Conservation (phyloP, 2,888 invertebrate genomes). For the Herminia tarsipennalis region DNA sequence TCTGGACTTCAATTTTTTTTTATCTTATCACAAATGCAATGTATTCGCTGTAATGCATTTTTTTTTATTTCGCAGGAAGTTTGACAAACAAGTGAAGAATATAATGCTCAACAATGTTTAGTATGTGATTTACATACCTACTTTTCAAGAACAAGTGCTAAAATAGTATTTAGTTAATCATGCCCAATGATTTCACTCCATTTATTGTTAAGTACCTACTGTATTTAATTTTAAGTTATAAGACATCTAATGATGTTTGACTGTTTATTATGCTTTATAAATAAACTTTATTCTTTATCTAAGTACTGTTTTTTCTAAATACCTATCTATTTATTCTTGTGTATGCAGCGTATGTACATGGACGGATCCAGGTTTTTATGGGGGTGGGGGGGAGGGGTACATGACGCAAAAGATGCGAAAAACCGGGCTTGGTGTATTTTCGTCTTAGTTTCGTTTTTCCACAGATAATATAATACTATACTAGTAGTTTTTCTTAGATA, state of each 20-base stretch:
- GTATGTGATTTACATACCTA: too few relatives aligned
- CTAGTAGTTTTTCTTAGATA: too few relatives aligned
- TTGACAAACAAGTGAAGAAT: constrained; percentile 88
- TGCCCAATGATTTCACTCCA: constrained; percentile 16
- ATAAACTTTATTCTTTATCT: constrained; percentile 22
- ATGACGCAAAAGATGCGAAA: too few relatives aligned
- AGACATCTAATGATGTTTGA: constrained; percentile 17
- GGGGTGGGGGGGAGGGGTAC: too few relatives aligned
- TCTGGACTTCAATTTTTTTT: too few relatives aligned
- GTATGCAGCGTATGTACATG: too few relatives aligned
- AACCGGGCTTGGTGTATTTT: too few relatives aligned
- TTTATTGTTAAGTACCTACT: constrained; percentile 13
- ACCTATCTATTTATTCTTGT: too few relatives aligned
- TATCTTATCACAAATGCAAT: too few relatives aligned
- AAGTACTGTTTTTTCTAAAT: not conserved
- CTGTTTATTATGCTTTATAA: constrained; percentile 23
- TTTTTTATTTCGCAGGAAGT: constrained; percentile 81
- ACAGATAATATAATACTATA: too few relatives aligned
- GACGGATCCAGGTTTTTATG: too few relatives aligned
- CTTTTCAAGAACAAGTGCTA: constrained; percentile 9
- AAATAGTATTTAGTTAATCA: constrained; percentile 12
- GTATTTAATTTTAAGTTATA: constrained; percentile 24
- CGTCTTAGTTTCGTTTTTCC: too few relatives aligned
- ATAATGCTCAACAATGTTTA: constrained; percentile 82
- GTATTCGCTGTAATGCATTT: not conserved